Percentiles rank a stretch among this genome's conserved stretches.
These are phyloP conservation scores for Drosophila guanche DNA, from an alignment of 1,140 invertebrate genomes.

Conservation along the genomic window DNA sequence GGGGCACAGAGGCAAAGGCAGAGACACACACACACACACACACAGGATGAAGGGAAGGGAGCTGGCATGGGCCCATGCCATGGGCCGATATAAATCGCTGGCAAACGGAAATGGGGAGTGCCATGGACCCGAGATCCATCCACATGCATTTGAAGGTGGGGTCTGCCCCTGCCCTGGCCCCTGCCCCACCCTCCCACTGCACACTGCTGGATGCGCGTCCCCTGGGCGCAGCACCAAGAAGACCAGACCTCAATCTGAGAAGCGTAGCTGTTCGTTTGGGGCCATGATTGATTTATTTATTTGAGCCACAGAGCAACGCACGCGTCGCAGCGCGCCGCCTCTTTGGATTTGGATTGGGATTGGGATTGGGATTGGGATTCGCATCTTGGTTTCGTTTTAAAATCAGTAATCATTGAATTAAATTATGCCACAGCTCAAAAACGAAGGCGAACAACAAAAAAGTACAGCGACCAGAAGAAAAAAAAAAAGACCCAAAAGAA, in stretches of 20 bases:
- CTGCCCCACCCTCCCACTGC: neutral
- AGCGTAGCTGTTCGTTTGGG: constrained; percentile 12
- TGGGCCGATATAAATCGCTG: constrained; percentile 72
- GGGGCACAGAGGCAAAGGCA: constrained; percentile 2
- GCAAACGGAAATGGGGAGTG: constrained; percentile 79
- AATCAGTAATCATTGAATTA: constrained; percentile 81
- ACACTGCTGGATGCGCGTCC: neutral
- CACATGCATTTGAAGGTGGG: constrained; percentile 60
- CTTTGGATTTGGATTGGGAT: constrained; percentile 25
- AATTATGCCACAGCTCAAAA: constrained; percentile 69
- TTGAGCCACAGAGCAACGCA: constrained; percentile 65
- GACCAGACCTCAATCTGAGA: constrained; percentile 10
- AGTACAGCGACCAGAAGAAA: neutral
- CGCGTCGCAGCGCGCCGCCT: constrained; percentile 41
- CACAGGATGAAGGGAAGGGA: neutral
- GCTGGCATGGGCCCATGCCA: constrained; percentile 24
- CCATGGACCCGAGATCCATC: constrained; percentile 49
- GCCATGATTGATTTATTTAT: constrained; percentile 79
- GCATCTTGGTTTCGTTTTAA: constrained; percentile 69
- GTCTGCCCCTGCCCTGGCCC: constrained; percentile 7
- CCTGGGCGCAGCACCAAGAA: constrained; percentile 10
- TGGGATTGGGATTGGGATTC: constrained; percentile 50
- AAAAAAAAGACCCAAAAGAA: neutral
- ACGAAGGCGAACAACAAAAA: neutral
- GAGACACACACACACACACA: no score